Evolutionary conservation across 1,140 invertebrate species (phyloP), one percentile per base, ranked within the genome.

Genomic region (Hylyphantes graminicola): DNA sequence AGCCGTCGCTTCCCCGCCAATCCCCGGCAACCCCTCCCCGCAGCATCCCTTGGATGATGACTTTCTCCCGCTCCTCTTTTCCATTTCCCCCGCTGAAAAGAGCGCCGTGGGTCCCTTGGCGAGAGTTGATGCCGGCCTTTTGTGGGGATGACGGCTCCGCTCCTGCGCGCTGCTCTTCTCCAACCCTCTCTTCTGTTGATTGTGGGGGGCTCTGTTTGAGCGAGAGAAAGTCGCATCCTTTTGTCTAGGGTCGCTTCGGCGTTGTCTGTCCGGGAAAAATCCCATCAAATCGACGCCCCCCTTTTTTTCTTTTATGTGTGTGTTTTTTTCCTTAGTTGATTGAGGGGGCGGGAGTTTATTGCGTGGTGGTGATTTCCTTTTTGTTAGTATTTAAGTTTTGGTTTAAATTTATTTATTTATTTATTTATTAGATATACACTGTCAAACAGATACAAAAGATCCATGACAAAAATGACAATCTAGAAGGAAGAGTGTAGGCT

Each of bases 201-300:
- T 78, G 76, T 78, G 61, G 76, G 76, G 17, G 12, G 57, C 12
- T 35, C 67, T 70, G 67, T 70, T 70, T 70, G 67, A 51, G 67
- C 53, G 72, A 74, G 72, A 74, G 72, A 74, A 57, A 74, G 54
- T 57, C 19, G 35, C 21, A n/a, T 10, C 68, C 68, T 48, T 74
- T 74, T 74, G 72, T 74, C 72, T 74, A 59, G 72, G 17, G 9
- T 15, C 21, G 21, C 54, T 57, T 61, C 3, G 57, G 21, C 72
- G 17, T 65, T 78, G 76, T 78, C 76, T 78, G 54, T 48, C 72
- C 54, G 17, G 35, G 53, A 15, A 55, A 51, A 74, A 78, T 78
- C 76, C 76, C 48, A 78, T 78, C 76, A 78, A 78, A 67, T 78
- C 76, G 76, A 78, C 76, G 76, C 76, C 76, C 76, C 67, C 35